These are phyloP conservation scores for Dasyprocta punctata DNA, from an alignment of 2,113 vertebrate species.

Conservation along the genomic window DNA sequence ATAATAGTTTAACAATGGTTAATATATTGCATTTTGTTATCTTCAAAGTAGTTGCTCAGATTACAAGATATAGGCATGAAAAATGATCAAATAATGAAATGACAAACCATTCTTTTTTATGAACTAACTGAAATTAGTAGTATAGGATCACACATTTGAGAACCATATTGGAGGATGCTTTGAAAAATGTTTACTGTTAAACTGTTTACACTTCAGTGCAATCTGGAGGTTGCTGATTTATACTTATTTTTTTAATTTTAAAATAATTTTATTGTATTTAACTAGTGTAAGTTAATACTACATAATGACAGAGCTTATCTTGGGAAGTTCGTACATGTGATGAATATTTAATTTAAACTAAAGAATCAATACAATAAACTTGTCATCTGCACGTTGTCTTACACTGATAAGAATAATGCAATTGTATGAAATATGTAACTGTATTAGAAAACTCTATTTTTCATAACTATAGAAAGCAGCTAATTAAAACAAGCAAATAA, in stretches of 20 bases:
- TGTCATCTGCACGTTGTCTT: not conserved
- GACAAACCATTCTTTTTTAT: too few species aligned
- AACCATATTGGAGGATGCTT: accelerated
- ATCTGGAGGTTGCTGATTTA: not conserved
- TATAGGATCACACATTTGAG: not conserved
- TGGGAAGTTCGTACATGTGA: not conserved
- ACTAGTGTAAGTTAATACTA: not conserved
- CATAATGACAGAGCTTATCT: not conserved
- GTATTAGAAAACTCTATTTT: not conserved
- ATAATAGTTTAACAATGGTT: too few species aligned
- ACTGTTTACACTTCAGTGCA: not conserved
- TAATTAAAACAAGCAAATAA: not conserved
- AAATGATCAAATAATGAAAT: too few species aligned
- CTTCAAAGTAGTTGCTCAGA: too few species aligned
- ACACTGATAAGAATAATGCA: not conserved
- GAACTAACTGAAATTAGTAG: too few species aligned
- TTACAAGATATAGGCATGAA: too few species aligned
- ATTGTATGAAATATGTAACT: not conserved
- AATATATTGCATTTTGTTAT: too few species aligned
- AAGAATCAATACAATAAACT: not conserved
- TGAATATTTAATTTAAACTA: not conserved
- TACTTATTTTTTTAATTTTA: not conserved
- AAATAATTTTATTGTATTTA: not conserved
- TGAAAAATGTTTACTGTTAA: not conserved
- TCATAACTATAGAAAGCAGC: not conserved